A percentile compares a stretch with the other conserved stretches of the same genome.
Conservation (phyloP, 2,113 vertebrate genomes). For the Antechinus flavipes region DNA sequence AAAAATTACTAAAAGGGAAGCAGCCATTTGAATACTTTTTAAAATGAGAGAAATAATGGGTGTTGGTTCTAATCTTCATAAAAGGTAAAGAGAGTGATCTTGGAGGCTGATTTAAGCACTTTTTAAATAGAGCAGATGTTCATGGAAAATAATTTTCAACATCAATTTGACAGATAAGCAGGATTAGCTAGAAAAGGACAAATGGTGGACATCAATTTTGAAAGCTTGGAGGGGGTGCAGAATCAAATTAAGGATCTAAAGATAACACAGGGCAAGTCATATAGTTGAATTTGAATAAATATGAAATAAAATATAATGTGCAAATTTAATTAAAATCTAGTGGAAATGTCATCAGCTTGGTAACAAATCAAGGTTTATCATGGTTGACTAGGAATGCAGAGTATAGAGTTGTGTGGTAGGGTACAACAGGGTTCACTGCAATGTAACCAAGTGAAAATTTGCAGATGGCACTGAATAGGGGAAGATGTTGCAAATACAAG, state of each 20-base stretch:
- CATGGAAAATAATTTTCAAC: conserved; percentile 54
- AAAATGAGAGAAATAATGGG: conserved; percentile 48
- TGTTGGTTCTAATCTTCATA: conserved; percentile 52
- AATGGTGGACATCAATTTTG: conserved; percentile 57
- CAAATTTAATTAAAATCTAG: conserved; percentile 36
- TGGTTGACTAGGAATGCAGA: conserved; percentile 1
- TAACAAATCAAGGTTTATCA: conserved; percentile 19
- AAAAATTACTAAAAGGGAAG: conserved; percentile 42
- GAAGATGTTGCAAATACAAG: conserved; percentile 35
- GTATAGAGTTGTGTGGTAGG: background rate
- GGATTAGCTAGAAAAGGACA: conserved; percentile 52
- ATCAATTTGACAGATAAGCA: conserved; percentile 68
- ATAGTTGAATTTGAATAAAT: conserved; percentile 32
- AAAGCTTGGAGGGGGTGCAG: conserved; percentile 39
- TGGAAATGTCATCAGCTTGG: conserved; percentile 22
- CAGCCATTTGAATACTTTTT: background rate
- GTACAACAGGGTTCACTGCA: background rate
- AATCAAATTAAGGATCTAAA: conserved; percentile 63
- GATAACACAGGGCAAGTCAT: conserved; percentile 2
- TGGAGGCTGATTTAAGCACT: conserved; percentile 60
- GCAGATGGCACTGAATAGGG: background rate
- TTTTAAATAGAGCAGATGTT: conserved; percentile 64
- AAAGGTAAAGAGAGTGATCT: conserved; percentile 53
- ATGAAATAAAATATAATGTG: conserved; percentile 46
- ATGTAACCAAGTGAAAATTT: background rate